Base-by-base conservation (phyloP, 1,140 invertebrate species). In the Heliothis subflexa region DNA sequence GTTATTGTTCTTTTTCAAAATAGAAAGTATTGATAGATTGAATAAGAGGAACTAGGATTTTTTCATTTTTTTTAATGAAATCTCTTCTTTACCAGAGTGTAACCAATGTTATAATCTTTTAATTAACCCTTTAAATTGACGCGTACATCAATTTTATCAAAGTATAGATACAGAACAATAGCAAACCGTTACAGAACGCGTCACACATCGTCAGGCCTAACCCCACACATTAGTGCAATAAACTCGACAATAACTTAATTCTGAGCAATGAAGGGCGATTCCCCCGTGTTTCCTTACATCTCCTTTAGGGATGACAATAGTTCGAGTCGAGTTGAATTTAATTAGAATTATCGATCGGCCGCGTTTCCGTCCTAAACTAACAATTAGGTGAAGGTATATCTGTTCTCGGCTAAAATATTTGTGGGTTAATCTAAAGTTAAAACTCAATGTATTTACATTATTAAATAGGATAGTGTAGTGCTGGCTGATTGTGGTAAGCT, bases 161-260 rank as follows among this genome's bases (percentile, higher is more conserved):
- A 2, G 47, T 45, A 61, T 14, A 74, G 33, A 74, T 45, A 49
- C 47, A 61, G 73, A 62, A 75, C 73, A 75, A 75, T 75, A 33
- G 25, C 73, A 54, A 59, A 64, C 12, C n/a, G 59, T 64, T 70
- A 49, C 66, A 70, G 45, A 52, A 54, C 77, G 47, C 70, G 72
- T 78, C 55, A 83, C 87, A 85, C 86, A 86, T 83, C 76, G 84
- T 78, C 82, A 81, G 81, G 68, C 54, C 82, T 85, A 90, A 88
- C 90, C 89, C 89, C 82, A 84, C 87, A 84, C 89, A 91, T 92
- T 91, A 90, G 85, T 87, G 88, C 89, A 89, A 86, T 91, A 91
- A 91, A 90, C 91, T 91, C 82, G 87, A 91, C 90, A 91, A 90
- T 92, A 93, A 93, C 92, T 93, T 91, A 92, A 92, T 93, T 92